Evolutionary conservation across 2,113 vertebrate species (phyloP), one percentile per base, ranked within the genome.

Genomic region (mouse (Mus musculus)): DNA sequence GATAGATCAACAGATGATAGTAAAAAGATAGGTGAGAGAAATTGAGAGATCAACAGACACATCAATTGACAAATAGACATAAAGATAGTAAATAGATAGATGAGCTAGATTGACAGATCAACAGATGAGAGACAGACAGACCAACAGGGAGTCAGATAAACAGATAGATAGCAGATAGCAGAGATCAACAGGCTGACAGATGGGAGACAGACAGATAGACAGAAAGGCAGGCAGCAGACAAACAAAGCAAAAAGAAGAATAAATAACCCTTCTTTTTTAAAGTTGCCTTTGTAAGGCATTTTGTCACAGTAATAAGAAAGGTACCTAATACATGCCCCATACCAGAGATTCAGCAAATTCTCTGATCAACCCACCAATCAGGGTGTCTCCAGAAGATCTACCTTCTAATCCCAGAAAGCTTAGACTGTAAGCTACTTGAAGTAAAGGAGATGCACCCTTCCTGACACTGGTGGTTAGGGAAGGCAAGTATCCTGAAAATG

Each of bases 361-460:
- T 54, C 12, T 63, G 24, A 46, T 71, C 90, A 17, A 52, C 69
- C 7, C 22, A 39, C 9, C 17, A 63, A 59, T 69, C 10, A 42
- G 7, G 59, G 26, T 87, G 63, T 59, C 42, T 86, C 59, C 36
- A 59, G 36, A 56, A 77, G 33, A 22, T 11, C 61, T 3, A 63
- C 33, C 30, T 36, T 94, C 33, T 80, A 26, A 87, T 7, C 12
- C 14, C 30, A 71, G 81, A 39, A 61, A 39, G 17, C 3, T 91
- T 71, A 86, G 24, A 67, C 42, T 3, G 11, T 4, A 26, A 89
- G 13, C 19, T 89, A 19, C 5, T 24, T 88, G 24, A 11, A 17
- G 9, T 61, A 80, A 16, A 7, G 22, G 4, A 52, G 3, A 1
- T 0, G 46, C 4, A 3, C 30, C 5, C 19, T 92, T 59, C 10